Conservation (phyloP, 2,113 vertebrate genomes). For the Prietella phreatophila region DNA sequence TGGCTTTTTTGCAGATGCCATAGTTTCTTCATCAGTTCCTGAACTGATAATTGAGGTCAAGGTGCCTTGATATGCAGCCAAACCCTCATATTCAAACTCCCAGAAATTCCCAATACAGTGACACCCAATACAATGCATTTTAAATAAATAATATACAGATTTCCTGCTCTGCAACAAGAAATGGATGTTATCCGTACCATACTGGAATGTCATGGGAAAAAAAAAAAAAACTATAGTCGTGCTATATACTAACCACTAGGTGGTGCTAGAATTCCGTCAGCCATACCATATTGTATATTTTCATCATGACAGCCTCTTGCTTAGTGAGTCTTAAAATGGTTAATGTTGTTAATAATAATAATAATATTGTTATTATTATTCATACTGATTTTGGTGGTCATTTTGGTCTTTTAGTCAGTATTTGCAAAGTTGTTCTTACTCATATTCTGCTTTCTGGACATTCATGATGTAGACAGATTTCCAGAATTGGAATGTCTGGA, state of each 20-base stretch:
- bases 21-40: not conserved
- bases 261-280: constrained; percentile 1
- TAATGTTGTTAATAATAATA: no score
- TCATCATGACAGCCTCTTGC: not conserved
- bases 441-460: not conserved
- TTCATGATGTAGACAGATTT: not conserved
- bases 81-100: not conserved
- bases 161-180: not conserved
- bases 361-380: not conserved
- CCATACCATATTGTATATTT: not conserved
- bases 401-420: not conserved
- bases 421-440: not conserved
- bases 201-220: no score
- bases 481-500: not conserved
- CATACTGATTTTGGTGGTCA: not conserved
- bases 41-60: not conserved
- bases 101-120: not conserved
- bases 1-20: not conserved
- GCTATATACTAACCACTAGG: not conserved
- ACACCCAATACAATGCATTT: not conserved
- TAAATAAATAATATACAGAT: not conserved
- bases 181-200: not conserved
- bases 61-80: not conserved
- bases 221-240: not conserved
- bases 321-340: not conserved